A percentile compares a stretch with the other conserved stretches of the same genome.
phyloP scores from a whole-genome alignment of 1,140 invertebrate species.

The Pissodes strobi region DNA sequence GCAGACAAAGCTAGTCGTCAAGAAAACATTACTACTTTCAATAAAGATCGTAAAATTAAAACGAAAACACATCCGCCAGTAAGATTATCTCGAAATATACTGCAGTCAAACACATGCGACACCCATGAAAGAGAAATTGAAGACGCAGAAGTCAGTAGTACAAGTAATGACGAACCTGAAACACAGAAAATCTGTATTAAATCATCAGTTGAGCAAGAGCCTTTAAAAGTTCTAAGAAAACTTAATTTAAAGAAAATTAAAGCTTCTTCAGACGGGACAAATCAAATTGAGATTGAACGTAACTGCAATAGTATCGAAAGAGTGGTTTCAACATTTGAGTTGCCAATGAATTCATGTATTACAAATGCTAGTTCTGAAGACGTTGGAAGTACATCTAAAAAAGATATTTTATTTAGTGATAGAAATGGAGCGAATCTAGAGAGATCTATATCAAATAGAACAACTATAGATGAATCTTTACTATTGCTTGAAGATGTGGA shows the following conservation, averaged over 20 bases:
- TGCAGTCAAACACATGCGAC: too few relatives aligned
- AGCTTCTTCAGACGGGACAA: not conserved
- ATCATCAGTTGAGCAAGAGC: not conserved
- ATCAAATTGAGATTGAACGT: not conserved
- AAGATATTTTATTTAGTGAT: too few relatives aligned
- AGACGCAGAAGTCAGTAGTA: constrained; percentile 45
- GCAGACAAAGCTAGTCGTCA: constrained; percentile 38
- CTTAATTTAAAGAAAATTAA: constrained; percentile 14
- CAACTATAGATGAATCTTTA: constrained; percentile 44
- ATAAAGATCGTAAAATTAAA: not conserved
- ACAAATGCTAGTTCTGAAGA: too few relatives aligned
- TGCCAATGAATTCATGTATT: too few relatives aligned
- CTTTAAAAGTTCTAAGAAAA: constrained; percentile 14
- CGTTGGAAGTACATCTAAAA: too few relatives aligned
- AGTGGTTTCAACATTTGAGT: too few relatives aligned
- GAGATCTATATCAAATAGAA: constrained; percentile 3
- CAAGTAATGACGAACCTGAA: constrained; percentile 38
- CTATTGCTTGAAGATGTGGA: constrained; percentile 48
- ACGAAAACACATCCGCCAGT: constrained; percentile 13
- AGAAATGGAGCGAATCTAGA: not conserved
- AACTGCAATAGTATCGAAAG: constrained; percentile 2
- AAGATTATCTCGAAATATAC: not conserved
- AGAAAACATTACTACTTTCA: not conserved
- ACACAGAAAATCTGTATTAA: not conserved
- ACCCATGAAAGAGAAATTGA: constrained; percentile 14